These are phyloP conservation scores for Hystrix brachyura DNA, from an alignment of 2,113 vertebrate species.

Conservation along the genomic window DNA sequence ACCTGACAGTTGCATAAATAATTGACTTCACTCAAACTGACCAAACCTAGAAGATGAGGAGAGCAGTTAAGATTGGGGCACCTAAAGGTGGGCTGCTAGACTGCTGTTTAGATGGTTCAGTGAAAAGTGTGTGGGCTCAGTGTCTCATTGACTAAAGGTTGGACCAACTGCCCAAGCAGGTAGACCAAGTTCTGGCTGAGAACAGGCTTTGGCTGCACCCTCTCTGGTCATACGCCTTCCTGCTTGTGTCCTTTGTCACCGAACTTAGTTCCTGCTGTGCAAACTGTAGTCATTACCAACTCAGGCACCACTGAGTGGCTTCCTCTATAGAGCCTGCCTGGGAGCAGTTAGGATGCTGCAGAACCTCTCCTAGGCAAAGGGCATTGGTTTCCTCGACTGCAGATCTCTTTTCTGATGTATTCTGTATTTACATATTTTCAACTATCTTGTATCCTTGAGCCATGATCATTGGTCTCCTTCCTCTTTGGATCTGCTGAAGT, in stretches of 20 bases:
- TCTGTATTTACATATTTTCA: neutral
- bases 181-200: neutral
- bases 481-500: neutral
- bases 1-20: neutral
- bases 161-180: neutral
- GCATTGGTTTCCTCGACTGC: neutral
- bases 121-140: neutral
- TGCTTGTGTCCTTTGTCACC: neutral
- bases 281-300: neutral
- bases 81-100: neutral
- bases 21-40: neutral
- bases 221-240: neutral
- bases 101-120: neutral
- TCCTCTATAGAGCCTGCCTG: neutral
- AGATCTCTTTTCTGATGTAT: neutral
- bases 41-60: neutral
- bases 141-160: neutral
- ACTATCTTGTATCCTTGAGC: neutral
- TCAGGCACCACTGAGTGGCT: neutral
- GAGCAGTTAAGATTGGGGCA: neutral
- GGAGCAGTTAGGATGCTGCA: neutral
- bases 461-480: neutral
- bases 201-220: fast-evolving
- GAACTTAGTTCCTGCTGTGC: neutral
- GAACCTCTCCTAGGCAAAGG: neutral